These are phyloP conservation scores for Zoanthus solanderi DNA, from an alignment of 92 coral and sea anemone species.

Conservation along the genomic window DNA sequence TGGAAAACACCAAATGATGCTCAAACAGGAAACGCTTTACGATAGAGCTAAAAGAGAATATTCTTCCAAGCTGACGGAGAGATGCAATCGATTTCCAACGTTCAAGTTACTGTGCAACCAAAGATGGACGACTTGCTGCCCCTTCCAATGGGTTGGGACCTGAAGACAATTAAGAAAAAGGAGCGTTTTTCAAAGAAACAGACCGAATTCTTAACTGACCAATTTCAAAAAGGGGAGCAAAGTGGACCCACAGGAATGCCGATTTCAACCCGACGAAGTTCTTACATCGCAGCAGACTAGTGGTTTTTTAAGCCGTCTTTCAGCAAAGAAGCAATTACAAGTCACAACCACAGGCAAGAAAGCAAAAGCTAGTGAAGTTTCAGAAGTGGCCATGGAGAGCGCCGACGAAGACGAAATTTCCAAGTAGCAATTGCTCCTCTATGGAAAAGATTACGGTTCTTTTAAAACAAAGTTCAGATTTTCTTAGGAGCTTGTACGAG, in stretches of 20 bases:
- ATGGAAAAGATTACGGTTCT: too few species aligned
- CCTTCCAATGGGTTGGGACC: too few species aligned
- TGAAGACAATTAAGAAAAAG: too few species aligned
- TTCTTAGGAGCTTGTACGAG: too few species aligned
- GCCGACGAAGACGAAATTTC: conserved; percentile 13
- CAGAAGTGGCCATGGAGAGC: not conserved
- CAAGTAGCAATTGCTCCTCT: too few species aligned
- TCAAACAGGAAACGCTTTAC: conserved; percentile 25
- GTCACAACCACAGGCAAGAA: not conserved
- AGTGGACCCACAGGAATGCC: conserved; percentile 40
- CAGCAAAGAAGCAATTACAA: conserved; percentile 50
- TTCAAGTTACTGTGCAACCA: not conserved
- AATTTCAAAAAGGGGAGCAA: conserved; percentile 17
- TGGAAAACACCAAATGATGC: conserved; percentile 6
- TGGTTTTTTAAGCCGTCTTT: not conserved
- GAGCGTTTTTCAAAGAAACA: not conserved
- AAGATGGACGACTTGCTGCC: too few species aligned
- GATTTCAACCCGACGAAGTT: conserved; percentile 48
- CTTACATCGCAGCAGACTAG: conserved; percentile 50
- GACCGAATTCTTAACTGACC: conserved; percentile 34
- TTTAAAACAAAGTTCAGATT: too few species aligned
- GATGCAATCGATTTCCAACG: not conserved
- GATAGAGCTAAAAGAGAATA: too few species aligned
- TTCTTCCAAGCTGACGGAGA: too few species aligned
- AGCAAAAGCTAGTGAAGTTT: not conserved